Base-by-base conservation (phyloP, 2,113 vertebrate genomes). In the Tetrao urogallus region DNA sequence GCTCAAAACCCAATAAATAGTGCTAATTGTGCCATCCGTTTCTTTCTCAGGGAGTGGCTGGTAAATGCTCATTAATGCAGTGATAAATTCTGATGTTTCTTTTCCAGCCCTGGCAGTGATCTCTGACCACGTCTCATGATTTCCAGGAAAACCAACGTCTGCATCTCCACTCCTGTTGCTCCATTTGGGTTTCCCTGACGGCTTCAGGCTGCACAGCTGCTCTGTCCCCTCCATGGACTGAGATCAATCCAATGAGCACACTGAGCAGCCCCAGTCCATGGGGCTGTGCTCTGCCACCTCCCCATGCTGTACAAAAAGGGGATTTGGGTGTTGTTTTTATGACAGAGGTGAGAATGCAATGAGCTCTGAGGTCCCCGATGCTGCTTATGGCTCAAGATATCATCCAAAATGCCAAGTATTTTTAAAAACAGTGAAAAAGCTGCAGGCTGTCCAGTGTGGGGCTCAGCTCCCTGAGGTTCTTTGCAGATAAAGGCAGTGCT, bases 51-150 rank as follows among this genome's bases (percentile, higher is more conserved):
- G 93, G 94, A 94, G 88, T 0, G 66, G 50, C 88, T 95, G 91
- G 82, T 90, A 94, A 94, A 92, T 93, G 90, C 69, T 81, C 93
- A 94, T 92, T 92, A 94, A 96, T 77, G 79, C 82, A 92, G 88
- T 45, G 61, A 95, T 96, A 90, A 94, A 94, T 94, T 86, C 90
- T 82, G 50, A 17, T 40, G 54, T 86, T 89, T 88, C 93, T 91
- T 84, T 91, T n/a, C 86, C 90, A 90, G 43, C 15, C 20, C 86
- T 95, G 94, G 88, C 92, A 90, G 66, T 76, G 82, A 83, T 18
- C 36, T 47, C 90, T 88, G 93, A 63, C 93, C 81, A 48, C 18
- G 57, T 27, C 90, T 96, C 71, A 70, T 48, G 86, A 79, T 96
- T 95, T 95, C 83, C 93, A 97, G 95, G 88, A 94, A 95, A 83